A percentile compares a stretch with the other conserved stretches of the same genome.
phyloP scores from a whole-genome alignment of 2,888 invertebrate species.

The Arctia plantaginis region DNA sequence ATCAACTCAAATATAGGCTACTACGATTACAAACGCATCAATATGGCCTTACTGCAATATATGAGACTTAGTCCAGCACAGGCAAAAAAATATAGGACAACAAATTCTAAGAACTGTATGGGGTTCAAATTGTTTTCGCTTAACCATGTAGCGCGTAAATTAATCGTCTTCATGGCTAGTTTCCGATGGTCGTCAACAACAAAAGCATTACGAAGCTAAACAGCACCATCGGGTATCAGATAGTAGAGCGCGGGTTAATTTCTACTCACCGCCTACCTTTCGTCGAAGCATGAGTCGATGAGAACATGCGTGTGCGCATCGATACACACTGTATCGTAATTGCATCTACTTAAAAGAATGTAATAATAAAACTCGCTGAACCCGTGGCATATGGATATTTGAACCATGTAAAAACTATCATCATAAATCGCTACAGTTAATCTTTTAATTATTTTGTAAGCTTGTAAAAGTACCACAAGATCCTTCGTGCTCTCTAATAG shows the following conservation, averaged over 20 bases:
- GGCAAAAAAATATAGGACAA: not conserved
- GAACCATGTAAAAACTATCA: constrained; percentile 28
- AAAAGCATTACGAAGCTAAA: constrained; percentile 49
- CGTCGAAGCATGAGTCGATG: constrained; percentile 57
- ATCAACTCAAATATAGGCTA: not conserved
- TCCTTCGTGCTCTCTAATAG: not conserved
- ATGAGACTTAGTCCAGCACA: not conserved
- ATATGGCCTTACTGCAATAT: not conserved
- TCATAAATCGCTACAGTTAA: constrained; percentile 26
- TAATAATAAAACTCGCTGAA: constrained; percentile 50
- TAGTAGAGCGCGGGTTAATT: constrained; percentile 60
- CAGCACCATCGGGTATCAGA: constrained; percentile 55
- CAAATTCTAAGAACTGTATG: not conserved
- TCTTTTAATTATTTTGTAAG: constrained; percentile 21
- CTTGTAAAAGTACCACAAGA: not conserved
- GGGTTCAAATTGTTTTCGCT: not conserved
- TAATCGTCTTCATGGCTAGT: constrained; percentile 63
- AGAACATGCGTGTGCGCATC: constrained; percentile 52
- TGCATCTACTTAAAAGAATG: constrained; percentile 54
- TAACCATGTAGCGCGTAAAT: constrained; percentile 56
- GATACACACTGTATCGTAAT: constrained; percentile 73
- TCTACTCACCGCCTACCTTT: constrained; percentile 69
- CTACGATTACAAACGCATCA: not conserved
- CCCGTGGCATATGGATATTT: constrained; percentile 43
- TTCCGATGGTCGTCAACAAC: constrained; percentile 50